Conservation (phyloP, 2,113 vertebrate species). For the Pantherophis guttatus region DNA sequence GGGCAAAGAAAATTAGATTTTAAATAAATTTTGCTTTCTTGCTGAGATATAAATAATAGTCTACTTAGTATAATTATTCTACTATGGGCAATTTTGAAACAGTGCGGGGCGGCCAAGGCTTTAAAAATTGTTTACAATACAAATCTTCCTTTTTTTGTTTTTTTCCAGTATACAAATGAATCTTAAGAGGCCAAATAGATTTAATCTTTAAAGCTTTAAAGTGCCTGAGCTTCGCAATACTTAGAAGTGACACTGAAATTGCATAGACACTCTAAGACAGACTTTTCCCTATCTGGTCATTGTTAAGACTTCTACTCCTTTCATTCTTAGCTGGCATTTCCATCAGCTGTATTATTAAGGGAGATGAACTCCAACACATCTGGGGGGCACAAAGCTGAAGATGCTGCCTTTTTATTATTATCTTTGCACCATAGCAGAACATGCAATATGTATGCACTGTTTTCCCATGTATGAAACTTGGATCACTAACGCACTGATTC, state of each 20-base stretch:
- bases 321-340: neutral
- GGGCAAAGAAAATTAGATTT: conserved; percentile 29
- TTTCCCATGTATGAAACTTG: neutral
- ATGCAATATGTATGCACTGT: neutral
- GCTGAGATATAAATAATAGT: neutral
- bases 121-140: neutral
- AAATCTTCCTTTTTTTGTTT: neutral
- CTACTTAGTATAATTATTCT: neutral
- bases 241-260: neutral
- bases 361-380: neutral
- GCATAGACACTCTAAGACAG: neutral
- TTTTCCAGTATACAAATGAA: neutral
- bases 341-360: neutral
- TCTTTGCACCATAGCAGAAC: neutral
- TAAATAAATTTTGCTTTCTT: neutral
- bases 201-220: neutral
- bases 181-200: neutral
- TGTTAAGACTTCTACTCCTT: neutral
- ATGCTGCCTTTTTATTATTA: neutral
- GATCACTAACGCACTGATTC: neutral
- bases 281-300: neutral
- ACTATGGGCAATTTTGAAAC: neutral
- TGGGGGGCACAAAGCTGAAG: neutral
- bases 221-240: neutral
- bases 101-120: neutral